Evolutionary conservation across 2,888 invertebrate species (phyloP), one percentile per base, ranked within the genome.

Genomic region (Gastracanthus pulcherrimus): DNA sequence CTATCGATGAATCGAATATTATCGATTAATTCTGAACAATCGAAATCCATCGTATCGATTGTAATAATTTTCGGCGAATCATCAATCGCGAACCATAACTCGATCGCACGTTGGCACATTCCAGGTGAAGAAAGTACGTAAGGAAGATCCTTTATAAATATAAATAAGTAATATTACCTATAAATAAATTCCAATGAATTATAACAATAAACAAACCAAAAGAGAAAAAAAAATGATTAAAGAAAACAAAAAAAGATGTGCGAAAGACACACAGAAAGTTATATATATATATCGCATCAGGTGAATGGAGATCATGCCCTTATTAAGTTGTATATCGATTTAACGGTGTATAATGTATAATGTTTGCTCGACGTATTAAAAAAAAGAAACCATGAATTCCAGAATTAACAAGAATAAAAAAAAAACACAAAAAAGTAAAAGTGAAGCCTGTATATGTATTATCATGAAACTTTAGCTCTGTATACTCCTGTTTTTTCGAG

Each of bases 361-460:
- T 78, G 70, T 82, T 82, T 82, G 69, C 74, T 75, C 55, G 62
- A 79, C 78, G 76, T 79, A 76, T 76, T 29, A 31, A 48, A 13
- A 76, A 41, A 66, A 67, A 72, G 74, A 70, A 70, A 16, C 5
- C 19, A 62, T 36, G 55, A 62, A 77, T 74, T 64, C 36, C 45
- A 69, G 19, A 58, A 55, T 36, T 64, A 64, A 60, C 16, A 41
- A 19, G 36, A 60, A 72, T 48, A 70, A 77, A 64, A 62, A 75
- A n/a, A 29, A 2, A 31, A 48, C 19, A 64, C 72, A 48, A 55
- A 67, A 72, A 82, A 75, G 64, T 75, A 55, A 74, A 82, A 69
- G 38, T 71, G 48, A 81, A 79, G 66, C 66, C 72, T 78, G 77
- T 83, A 82, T 55, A 80, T 83, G 80, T 76, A 72, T 76, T 23